phyloP scores from a whole-genome alignment of 53 echinoderm and acorn worm genomes.

The Echinometra lucunter region DNA sequence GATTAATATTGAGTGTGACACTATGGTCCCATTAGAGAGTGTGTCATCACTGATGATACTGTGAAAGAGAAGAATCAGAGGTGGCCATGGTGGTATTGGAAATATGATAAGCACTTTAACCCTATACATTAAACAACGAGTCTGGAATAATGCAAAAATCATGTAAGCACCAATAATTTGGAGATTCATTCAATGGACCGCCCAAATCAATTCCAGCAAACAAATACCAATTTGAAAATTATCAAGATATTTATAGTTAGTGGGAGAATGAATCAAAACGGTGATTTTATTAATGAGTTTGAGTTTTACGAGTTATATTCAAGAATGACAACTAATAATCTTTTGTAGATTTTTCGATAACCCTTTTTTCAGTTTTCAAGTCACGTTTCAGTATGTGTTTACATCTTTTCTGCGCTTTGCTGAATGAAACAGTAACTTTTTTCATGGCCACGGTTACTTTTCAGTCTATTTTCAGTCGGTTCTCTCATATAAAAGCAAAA shows the following conservation, averaged over 20 bases:
- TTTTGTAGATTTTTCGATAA: neutral
- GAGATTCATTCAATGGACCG: no score
- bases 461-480: neutral
- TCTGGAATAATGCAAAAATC: neutral
- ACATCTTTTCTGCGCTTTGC: neutral
- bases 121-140: neutral
- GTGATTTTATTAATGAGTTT: neutral
- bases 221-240: neutral
- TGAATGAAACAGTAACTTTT: conserved; percentile 58
- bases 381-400: conserved; percentile 48
- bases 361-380: neutral
- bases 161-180: no score
- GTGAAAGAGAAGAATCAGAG: neutral
- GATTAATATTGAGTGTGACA: no score
- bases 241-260: neutral
- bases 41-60: no score
- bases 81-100: neutral
- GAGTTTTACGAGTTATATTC: neutral
- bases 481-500: conserved; percentile 12
- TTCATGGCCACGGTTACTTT: conserved; percentile 45
- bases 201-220: neutral
- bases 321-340: neutral
- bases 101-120: neutral
- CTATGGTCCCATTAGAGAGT: no score
- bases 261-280: neutral